A percentile compares a stretch with the other conserved stretches of the same genome.
Conservation (phyloP, 2,797 vertebrate species). For the Petrocephalus schoutedeni region DNA sequence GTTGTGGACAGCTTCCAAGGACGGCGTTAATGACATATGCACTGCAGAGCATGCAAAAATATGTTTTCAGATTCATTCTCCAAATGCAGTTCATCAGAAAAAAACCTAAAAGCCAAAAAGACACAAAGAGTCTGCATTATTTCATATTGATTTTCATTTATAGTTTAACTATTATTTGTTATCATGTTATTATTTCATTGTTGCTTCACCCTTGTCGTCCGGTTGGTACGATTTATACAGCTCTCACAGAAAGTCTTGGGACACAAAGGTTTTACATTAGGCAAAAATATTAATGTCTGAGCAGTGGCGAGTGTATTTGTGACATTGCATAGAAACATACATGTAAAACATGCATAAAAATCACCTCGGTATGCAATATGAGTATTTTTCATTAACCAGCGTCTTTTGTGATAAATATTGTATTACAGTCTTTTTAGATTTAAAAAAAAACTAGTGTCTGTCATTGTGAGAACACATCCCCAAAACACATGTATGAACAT, state of each 20-base stretch:
- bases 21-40: slow-evolving; percentile 40
- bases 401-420: background rate
- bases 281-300: background rate
- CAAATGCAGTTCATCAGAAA: slow-evolving; percentile 32
- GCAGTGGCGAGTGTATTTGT: background rate
- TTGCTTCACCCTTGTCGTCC: background rate
- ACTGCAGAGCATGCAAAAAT: slow-evolving; percentile 42
- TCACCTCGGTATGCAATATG: background rate
- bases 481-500: background rate
- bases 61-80: slow-evolving; percentile 40
- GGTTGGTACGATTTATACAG: background rate
- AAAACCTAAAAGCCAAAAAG: background rate
- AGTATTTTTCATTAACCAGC: background rate
- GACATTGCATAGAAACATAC: background rate
- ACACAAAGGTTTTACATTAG: background rate
- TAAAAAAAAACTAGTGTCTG: background rate
- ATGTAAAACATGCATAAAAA: background rate
- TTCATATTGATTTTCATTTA: background rate
- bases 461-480: background rate
- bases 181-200: background rate
- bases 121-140: background rate
- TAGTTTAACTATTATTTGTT: background rate
- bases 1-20: slow-evolving; percentile 49
- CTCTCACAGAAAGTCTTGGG: background rate
- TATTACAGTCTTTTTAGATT: background rate